phyloP scores from a whole-genome alignment of 2,113 vertebrate genomes.

The Hyperopisus bebe region DNA sequence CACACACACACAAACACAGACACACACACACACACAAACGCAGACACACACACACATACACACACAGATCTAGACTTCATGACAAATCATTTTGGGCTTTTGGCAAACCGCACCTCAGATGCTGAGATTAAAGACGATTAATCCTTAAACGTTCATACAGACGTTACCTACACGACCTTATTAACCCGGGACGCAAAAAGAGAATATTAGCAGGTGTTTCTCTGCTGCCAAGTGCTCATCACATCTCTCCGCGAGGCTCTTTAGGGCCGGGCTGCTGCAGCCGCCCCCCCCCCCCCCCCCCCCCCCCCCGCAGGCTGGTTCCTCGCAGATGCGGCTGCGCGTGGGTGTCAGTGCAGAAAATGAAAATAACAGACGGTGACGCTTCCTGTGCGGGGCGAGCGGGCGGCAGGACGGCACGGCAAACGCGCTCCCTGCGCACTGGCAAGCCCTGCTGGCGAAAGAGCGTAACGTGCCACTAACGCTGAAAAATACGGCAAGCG shows the following conservation, averaged over 20 bases:
- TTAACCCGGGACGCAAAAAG: neutral
- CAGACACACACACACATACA: no score
- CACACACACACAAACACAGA: neutral
- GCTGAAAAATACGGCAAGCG: neutral
- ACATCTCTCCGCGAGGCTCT: neutral
- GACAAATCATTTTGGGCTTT: neutral
- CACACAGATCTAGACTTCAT: neutral
- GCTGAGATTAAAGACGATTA: neutral
- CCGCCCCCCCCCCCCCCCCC: neutral
- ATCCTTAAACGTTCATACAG: neutral
- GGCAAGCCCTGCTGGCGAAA: neutral
- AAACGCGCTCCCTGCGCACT: neutral
- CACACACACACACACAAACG: neutral
- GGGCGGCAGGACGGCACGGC: neutral
- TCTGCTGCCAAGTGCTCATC: neutral
- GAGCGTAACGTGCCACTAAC: neutral
- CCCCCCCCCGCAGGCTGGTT: neutral
- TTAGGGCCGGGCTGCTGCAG: neutral
- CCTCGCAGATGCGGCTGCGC: neutral
- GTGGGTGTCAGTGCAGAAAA: neutral
- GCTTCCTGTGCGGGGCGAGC: neutral
- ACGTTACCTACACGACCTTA: neutral
- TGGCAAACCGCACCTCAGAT: neutral
- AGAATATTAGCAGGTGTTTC: neutral
- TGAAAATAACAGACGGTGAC: neutral